Base-by-base conservation (phyloP, 2,797 vertebrate species). In the Gymnopithys bicolor region DNA sequence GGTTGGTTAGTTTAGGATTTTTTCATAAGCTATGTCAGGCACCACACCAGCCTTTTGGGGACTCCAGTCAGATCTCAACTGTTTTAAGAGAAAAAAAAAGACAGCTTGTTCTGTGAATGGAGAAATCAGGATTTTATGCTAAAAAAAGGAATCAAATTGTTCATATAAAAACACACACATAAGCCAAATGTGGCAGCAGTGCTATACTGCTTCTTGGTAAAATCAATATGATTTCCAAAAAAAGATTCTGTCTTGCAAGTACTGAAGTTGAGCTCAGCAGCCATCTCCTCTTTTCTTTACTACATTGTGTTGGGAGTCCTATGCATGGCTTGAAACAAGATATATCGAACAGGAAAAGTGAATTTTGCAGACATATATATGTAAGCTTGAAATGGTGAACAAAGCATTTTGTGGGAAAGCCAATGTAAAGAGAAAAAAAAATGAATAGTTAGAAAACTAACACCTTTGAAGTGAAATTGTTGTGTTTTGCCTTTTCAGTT, bases 181-280 rank as follows among this genome's bases (percentile, higher is more conserved):
- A 52, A 93, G 80, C 84, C 75, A 83, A 92, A 85, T 0, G 16
- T 82, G 78, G 70, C 82, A 84, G 87, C 69, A 73, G 21, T 33
- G 69, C 73, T 81, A 5, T 75, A 73, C 73, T 78, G 74, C 33
- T 88, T 84, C 67, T 90, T 0, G 0, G 89, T 92, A 77, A 85
- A 87, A 91, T 74, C 79, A 80, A 45, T 51, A 59, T 9, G 41
- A 74, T 78, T 96, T 90, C 63, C 80, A 90, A 94, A 95, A 94
- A 94, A 94, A 88, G 91, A 76, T 73, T 70, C 79, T 79, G 94
- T 96, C 94, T 96, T 95, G 94, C 94, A 86, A 94, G 94, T 91
- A 63, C 21, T 49, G 58, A 71, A 91, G 67, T 93, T 46, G 67
- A 88, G 48, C 83, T 91, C 94, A 79, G 73, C 87, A 92, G 62